Evolutionary conservation across 2,797 vertebrate species (phyloP), one percentile per base, ranked within the genome.

Genomic region (Amphiprion clarkii): DNA sequence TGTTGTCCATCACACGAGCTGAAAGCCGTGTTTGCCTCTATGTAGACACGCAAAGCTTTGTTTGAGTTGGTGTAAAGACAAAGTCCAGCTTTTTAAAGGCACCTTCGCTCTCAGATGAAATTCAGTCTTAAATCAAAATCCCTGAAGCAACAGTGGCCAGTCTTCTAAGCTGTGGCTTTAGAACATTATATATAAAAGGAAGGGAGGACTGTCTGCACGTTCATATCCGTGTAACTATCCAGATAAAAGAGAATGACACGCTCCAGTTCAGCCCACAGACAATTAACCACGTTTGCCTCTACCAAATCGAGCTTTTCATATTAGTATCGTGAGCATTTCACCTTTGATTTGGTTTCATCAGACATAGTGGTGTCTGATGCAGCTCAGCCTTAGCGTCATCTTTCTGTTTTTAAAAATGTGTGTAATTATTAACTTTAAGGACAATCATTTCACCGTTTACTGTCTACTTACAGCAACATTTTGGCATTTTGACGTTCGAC

Each of bases 1-100:
- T 91, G 94, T 94, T 95, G 93, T 94, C 89, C 68, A 87, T 93
- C 93, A 93, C 93, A 88, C 88, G 86, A 87, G 79, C 85, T 85
- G 88, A 86, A 61, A 91, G 88, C 83, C 87, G 84, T 90, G 29
- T 85, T 81, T 73, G 74, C 78, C 66, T 77, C 57, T 65, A 27
- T 67, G 69, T 49, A 65, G 72, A 76, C 36, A 39, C 36, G 11
- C 36, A 39, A 33, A 65, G 44, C 19, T 49, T 66, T 54, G 51
- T 78, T 67, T 77, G 56, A 79, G 13, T 44, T 23, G 5, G 36
- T 40, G 16, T 40, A n/a, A 78, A 57, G 27, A 58, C 36, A 40
- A 12, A 40, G 53, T n/a, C 63, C 3, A 14, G n/a, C 13, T 49
- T 76, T 76, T 48, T n/a, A 31, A 49, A 71, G 12, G 67, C 4